Evolutionary conservation across 2,888 invertebrate genomes (phyloP).

Genomic region (Drosophila sordidapex): DNA sequence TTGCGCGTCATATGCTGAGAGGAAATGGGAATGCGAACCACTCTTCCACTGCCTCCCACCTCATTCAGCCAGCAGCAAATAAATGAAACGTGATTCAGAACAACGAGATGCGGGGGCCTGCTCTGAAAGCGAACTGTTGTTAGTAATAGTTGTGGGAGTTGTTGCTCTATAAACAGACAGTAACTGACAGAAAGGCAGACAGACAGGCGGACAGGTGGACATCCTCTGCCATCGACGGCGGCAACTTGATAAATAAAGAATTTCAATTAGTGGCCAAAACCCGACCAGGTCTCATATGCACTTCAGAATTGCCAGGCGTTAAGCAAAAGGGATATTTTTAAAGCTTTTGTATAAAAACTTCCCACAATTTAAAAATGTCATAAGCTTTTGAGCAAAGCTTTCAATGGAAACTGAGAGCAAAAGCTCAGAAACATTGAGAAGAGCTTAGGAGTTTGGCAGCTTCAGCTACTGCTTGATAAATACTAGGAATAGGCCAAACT

Average conservation of each 20-base stretch:
- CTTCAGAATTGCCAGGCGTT: not conserved
- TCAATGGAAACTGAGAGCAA: not conserved
- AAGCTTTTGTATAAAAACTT: constrained; percentile 16
- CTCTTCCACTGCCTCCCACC: not conserved
- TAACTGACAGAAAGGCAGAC: constrained; percentile 19
- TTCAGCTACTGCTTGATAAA: not conserved
- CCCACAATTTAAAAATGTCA: not conserved
- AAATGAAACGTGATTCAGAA: constrained; percentile 38
- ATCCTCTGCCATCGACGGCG: constrained; percentile 3
- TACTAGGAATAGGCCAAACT: not conserved
- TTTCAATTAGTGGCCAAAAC: constrained; percentile 69
- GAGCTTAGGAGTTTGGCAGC: not conserved
- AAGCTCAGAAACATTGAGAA: not conserved
- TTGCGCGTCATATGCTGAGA: constrained; percentile 38
- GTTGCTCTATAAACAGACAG: constrained; percentile 44
- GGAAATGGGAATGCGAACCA: constrained; percentile 50
- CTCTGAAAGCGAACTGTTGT: constrained; percentile 1
- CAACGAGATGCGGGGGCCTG: constrained; percentile 3
- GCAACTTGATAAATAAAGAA: constrained; percentile 67
- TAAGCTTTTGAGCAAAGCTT: not conserved
- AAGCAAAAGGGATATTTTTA: not conserved
- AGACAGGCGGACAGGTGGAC: constrained; percentile 3
- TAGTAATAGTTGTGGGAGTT: not conserved
- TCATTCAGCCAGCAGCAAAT: constrained; percentile 17
- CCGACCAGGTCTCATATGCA: constrained; percentile 13